Evolutionary conservation across 1,140 invertebrate species (phyloP).

Genomic region (Thaumetopoea pityocampa): DNA sequence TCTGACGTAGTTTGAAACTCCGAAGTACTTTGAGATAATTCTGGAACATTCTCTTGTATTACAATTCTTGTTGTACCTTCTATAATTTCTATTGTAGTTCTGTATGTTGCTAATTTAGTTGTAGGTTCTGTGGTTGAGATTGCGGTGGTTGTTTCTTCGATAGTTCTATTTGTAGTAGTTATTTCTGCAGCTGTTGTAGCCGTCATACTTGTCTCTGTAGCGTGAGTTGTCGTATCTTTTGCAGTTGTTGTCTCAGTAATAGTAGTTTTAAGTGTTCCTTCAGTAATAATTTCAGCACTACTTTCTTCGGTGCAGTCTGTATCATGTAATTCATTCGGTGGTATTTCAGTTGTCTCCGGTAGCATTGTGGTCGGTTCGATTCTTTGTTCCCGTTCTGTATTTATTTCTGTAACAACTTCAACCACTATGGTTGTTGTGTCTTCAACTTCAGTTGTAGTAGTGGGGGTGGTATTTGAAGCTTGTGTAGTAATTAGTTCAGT

Average conservation of each 20-base stretch:
- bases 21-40: too few relatives aligned
- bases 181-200: too few relatives aligned
- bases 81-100: too few relatives aligned
- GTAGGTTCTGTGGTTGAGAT: too few relatives aligned
- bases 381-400: constrained; percentile 31
- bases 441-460: constrained; percentile 17
- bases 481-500: constrained; percentile 17
- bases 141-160: too few relatives aligned
- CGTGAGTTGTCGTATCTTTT: constrained; percentile 18
- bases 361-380: constrained; percentile 15
- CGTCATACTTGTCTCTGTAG: too few relatives aligned
- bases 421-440: constrained; percentile 46
- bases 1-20: too few relatives aligned
- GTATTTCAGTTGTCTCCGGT: constrained; percentile 23
- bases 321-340: constrained; percentile 20
- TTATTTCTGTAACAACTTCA: constrained; percentile 44
- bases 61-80: constrained; percentile 8
- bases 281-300: constrained; percentile 44
- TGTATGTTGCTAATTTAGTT: too few relatives aligned
- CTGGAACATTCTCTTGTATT: not conserved
- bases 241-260: constrained; percentile 23
- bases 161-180: too few relatives aligned
- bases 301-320: constrained; percentile 43
- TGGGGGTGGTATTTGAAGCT: constrained; percentile 9
- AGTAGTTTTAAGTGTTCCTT: constrained; percentile 16